Conservation (phyloP, 1,140 invertebrate genomes). For the Lamellibrachia luymesi region DNA sequence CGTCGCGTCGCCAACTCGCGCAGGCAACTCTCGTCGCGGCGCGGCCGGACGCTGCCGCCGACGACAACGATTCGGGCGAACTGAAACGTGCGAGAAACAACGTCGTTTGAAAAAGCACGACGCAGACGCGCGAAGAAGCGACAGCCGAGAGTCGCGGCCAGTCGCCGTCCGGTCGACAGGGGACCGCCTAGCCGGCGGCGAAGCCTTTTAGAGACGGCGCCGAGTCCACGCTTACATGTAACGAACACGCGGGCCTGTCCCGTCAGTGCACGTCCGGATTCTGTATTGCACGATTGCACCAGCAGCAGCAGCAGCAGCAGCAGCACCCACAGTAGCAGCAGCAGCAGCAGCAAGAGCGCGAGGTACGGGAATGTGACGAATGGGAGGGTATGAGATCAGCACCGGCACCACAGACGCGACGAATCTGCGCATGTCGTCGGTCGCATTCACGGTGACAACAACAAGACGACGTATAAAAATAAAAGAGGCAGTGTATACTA, state of each 20-base stretch:
- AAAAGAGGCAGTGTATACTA: background rate
- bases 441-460: background rate
- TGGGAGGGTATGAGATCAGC: background rate
- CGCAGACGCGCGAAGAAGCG: background rate
- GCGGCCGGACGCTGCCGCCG: background rate
- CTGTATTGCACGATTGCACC: background rate
- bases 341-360: background rate
- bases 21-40: background rate
- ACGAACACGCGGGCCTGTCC: background rate
- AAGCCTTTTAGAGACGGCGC: too few relatives aligned
- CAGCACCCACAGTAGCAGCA: too few relatives aligned
- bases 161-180: too few relatives aligned
- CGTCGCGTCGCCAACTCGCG: background rate
- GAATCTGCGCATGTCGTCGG: background rate
- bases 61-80: background rate
- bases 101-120: background rate
- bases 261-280: background rate
- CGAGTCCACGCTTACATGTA: background rate
- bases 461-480: background rate
- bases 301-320: too few relatives aligned
- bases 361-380: background rate
- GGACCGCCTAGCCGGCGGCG: too few relatives aligned
- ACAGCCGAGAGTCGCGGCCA: background rate
- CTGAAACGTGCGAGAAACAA: background rate
- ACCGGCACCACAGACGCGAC: background rate